Evolutionary conservation across 2,888 invertebrate species (phyloP).

Genomic region (Nymphalis c-album): DNA sequence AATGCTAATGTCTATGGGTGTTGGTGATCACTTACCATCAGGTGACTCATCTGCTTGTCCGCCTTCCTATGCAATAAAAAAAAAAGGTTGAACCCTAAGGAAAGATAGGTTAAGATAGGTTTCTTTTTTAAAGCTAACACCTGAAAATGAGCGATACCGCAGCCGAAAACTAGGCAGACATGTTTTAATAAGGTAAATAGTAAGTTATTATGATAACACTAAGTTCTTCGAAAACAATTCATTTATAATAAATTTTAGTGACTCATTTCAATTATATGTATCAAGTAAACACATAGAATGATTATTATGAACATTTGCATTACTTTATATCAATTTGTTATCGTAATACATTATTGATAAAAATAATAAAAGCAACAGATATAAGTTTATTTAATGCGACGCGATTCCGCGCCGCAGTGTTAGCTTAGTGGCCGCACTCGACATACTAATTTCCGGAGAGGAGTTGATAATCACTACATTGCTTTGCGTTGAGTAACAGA

Average conservation of each 20-base stretch:
- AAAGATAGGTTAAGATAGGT: no score
- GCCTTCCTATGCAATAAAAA: no score
- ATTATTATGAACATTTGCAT: no score
- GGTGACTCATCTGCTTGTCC: no score
- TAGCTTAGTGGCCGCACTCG: conserved; percentile 23
- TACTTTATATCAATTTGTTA: not conserved
- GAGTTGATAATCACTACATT: conserved; percentile 48
- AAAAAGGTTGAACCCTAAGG: no score
- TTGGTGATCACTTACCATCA: no score
- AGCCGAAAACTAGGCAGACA: no score
- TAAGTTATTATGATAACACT: not conserved
- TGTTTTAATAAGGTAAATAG: not conserved
- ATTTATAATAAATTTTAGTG: not conserved
- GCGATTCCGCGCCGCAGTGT: not conserved
- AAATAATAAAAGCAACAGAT: conserved; percentile 4
- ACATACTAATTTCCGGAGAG: conserved; percentile 49
- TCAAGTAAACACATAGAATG: not conserved
- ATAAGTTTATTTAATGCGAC: not conserved
- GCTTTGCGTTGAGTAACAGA: conserved; percentile 13
- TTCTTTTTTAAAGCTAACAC: no score
- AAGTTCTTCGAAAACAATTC: conserved; percentile 5
- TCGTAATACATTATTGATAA: not conserved
- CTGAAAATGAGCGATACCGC: no score
- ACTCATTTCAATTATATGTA: not conserved
- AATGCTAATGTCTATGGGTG: no score